Percentiles rank a stretch among this genome's conserved stretches.
Conservation (phyloP, 2,888 invertebrate genomes). For the Podotricha telesiphe region DNA sequence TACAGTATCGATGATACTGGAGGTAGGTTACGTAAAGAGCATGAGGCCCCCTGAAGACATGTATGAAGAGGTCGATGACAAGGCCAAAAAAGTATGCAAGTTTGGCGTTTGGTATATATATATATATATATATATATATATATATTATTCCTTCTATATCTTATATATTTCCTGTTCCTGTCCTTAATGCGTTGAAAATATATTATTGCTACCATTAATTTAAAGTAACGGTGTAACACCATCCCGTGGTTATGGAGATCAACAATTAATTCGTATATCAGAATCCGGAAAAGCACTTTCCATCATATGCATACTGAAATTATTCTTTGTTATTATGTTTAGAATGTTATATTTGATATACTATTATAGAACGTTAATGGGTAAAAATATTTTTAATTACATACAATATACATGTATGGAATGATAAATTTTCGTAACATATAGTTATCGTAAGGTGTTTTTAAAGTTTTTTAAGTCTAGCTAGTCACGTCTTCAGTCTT, state of each 20-base stretch:
- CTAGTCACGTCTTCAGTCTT: too few species aligned
- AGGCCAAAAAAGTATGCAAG: too few species aligned
- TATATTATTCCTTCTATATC: too few species aligned
- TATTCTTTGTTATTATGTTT: constrained; percentile 66
- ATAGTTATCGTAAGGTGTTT: too few species aligned
- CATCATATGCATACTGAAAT: constrained; percentile 77
- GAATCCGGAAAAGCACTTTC: constrained; percentile 81
- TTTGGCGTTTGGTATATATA: too few species aligned
- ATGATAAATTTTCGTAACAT: too few species aligned
- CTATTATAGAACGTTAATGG: constrained; percentile 30
- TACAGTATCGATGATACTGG: too few species aligned
- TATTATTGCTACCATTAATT: background rate
- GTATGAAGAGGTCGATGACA: too few species aligned
- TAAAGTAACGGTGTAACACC: constrained; percentile 52
- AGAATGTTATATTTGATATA: constrained; percentile 56
- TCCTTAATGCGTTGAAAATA: background rate
- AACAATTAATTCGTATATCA: constrained; percentile 77
- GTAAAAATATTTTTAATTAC: background rate
- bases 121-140: too few species aligned
- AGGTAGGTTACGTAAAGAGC: too few species aligned
- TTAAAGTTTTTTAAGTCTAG: too few species aligned
- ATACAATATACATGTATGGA: background rate
- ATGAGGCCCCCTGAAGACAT: too few species aligned
- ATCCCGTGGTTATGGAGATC: constrained; percentile 66
- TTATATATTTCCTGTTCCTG: background rate